Conservation (phyloP, 2,888 invertebrate species). For the Lydus trimaculatus region DNA sequence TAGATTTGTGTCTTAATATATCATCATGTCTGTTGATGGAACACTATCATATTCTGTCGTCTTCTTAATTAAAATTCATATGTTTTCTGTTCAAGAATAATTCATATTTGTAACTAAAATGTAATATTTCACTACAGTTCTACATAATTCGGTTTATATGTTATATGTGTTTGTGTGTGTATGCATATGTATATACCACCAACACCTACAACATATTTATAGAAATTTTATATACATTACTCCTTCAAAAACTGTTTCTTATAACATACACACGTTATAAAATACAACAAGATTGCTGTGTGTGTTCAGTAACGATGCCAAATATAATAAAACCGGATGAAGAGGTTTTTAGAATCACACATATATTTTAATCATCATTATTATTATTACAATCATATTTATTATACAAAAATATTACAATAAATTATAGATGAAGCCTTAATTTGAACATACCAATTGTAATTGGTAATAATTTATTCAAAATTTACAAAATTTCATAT, state of each 20-base stretch:
- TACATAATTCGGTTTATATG: neutral
- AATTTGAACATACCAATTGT: no score
- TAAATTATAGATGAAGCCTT: no score
- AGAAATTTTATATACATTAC: constrained; percentile 2
- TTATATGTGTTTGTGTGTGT: neutral
- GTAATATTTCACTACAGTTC: neutral
- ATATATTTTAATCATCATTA: neutral
- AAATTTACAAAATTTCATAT: no score
- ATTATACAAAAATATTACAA: no score
- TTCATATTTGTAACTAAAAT: constrained; percentile 4
- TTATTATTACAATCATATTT: no score
- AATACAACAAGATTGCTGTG: neutral
- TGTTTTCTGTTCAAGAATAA: neutral
- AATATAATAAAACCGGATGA: constrained; percentile 7
- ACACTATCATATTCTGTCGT: neutral
- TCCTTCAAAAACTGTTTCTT: neutral
- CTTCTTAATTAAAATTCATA: constrained; percentile 2
- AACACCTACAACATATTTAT: constrained; percentile 10
- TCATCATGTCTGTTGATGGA: neutral
- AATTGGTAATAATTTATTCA: no score
- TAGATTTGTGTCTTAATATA: neutral
- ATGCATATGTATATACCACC: neutral
- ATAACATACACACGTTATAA: neutral
- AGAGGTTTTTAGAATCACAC: neutral
- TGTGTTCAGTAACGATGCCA: constrained; percentile 1